Conservation (phyloP, 2,113 vertebrate species). For the Rhynchomys soricoides region DNA sequence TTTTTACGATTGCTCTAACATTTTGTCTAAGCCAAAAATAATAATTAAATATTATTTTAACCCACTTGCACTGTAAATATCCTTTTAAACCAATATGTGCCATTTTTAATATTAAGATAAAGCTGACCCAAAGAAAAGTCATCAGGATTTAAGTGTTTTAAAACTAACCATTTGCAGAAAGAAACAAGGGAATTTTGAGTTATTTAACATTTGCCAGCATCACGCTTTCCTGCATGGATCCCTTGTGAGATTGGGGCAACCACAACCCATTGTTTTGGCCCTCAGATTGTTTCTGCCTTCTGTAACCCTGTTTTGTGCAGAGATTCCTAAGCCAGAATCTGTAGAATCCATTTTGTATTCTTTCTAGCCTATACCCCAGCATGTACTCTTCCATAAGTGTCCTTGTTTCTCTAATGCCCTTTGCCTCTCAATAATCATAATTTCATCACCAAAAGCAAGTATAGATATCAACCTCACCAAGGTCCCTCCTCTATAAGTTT, state of each 20-base stretch:
- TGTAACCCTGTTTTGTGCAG: not conserved
- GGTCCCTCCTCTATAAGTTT: not conserved
- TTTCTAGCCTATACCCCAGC: not conserved
- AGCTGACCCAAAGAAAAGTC: not conserved
- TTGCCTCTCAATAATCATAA: not conserved
- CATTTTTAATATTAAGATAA: not conserved
- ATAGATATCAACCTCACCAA: not conserved
- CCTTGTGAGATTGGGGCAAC: too few relatives aligned
- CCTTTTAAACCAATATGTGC: not conserved
- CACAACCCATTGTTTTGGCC: not conserved
- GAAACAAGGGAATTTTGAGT: not conserved
- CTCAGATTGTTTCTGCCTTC: not conserved
- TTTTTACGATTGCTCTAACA: not conserved
- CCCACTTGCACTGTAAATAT: not conserved
- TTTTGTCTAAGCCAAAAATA: not conserved
- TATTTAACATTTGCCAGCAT: not conserved
- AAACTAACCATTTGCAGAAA: not conserved
- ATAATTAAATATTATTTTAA: not conserved
- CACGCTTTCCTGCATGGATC: not conserved
- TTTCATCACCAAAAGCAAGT: not conserved
- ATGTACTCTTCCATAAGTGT: not conserved
- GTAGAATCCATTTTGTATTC: rapidly evolving
- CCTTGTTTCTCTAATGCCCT: not conserved
- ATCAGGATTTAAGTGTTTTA: not conserved
- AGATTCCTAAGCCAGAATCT: not conserved